A percentile compares a stretch with the other conserved stretches of the same genome.
Conservation (phyloP, 2,888 invertebrate genomes). For the Tenthredo distinguenda region DNA sequence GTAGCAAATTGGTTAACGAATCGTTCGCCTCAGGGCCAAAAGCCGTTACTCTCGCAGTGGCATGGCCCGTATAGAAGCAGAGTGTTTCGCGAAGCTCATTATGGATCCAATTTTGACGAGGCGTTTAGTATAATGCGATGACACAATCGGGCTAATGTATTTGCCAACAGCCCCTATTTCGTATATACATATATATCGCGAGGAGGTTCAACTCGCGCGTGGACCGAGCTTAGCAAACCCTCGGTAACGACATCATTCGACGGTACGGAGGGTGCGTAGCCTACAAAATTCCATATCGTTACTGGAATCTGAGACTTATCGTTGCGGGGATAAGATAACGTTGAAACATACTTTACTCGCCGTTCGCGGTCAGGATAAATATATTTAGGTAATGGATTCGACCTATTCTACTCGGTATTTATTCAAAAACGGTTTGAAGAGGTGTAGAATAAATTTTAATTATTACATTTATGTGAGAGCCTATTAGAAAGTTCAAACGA, state of each 20-base stretch:
- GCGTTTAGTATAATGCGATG: slow-evolving; percentile 52
- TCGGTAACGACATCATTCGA: slow-evolving; percentile 49
- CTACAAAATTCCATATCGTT: slow-evolving; percentile 43
- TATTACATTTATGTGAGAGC: background rate
- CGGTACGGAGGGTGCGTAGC: slow-evolving; percentile 13
- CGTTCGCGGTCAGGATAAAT: background rate
- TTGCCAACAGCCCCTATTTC: slow-evolving; percentile 36
- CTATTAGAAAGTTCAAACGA: slow-evolving; percentile 23
- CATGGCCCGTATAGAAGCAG: slow-evolving; percentile 3
- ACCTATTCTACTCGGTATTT: background rate
- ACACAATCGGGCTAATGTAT: slow-evolving; percentile 52
- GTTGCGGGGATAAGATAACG: slow-evolving; percentile 25
- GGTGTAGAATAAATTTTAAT: background rate
- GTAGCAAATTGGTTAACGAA: slow-evolving; percentile 10
- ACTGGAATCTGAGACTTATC: slow-evolving; percentile 41
- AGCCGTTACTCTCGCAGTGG: background rate
- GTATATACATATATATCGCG: background rate
- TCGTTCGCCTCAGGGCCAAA: slow-evolving; percentile 18
- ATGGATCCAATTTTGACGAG: slow-evolving; percentile 48
- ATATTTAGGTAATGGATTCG: slow-evolving; percentile 14
- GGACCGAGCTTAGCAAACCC: slow-evolving; percentile 45
- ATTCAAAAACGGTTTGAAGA: background rate
- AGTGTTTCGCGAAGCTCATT: slow-evolving; percentile 31
- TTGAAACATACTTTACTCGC: slow-evolving; percentile 33
- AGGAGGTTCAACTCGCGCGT: slow-evolving; percentile 20